These are phyloP conservation scores for Oncorhynchus mykiss DNA, from an alignment of 2,113 vertebrate genomes.

Conservation along the genomic window DNA sequence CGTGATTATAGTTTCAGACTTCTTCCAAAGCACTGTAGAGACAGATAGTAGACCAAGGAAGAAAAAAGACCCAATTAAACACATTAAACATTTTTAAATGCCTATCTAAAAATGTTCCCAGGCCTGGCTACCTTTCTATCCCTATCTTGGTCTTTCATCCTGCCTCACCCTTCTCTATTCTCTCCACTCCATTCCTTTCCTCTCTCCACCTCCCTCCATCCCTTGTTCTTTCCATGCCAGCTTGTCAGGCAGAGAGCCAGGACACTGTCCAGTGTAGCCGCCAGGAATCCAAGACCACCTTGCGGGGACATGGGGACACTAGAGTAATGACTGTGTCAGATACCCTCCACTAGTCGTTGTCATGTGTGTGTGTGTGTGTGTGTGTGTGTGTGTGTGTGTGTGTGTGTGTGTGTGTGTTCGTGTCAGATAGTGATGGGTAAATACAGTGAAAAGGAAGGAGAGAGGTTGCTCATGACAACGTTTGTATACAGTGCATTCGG, in stretches of 20 bases:
- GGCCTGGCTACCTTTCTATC: neutral
- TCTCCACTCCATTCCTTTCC: neutral
- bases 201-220: neutral
- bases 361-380: neutral
- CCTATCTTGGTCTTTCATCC: neutral
- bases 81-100: too few relatives aligned
- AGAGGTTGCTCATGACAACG: too few relatives aligned
- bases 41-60: too few relatives aligned
- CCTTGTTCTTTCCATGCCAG: neutral
- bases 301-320: slow-evolving; percentile 19
- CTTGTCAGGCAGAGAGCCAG: neutral
- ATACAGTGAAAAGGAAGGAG: too few relatives aligned
- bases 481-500: too few relatives aligned
- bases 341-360: slow-evolving; percentile 13
- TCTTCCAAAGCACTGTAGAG: too few relatives aligned
- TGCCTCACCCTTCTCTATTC: neutral
- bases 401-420: neutral
- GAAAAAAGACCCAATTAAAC: too few relatives aligned
- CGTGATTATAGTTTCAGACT: too few relatives aligned
- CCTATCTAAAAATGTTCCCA: too few relatives aligned
- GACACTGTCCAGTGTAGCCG: neutral
- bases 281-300: neutral
- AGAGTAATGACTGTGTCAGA: slow-evolving; percentile 44
- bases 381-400: too few relatives aligned
- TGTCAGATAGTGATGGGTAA: too few relatives aligned